Percentiles rank a stretch among this genome's conserved stretches.
phyloP scores from a whole-genome alignment of 1,140 invertebrate species.

The Luehdorfia chinensis region DNA sequence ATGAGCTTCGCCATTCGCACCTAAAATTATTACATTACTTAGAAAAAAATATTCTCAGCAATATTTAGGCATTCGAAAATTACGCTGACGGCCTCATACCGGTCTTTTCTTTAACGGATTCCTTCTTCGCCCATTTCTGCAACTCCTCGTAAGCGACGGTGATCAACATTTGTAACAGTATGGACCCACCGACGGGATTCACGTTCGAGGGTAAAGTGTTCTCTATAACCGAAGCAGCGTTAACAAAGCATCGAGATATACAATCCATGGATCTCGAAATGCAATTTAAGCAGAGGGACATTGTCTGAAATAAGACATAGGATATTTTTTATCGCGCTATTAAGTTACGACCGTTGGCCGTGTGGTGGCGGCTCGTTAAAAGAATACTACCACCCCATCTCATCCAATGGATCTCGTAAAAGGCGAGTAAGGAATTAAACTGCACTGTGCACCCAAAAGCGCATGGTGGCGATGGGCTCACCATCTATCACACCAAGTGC shows the following conservation, averaged over 20 bases:
- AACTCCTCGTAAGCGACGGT: conserved; percentile 79
- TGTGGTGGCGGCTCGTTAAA: too few species aligned
- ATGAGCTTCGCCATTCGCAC: conserved; percentile 48
- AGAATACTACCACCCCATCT: too few species aligned
- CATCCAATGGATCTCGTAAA: too few species aligned
- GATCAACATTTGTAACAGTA: conserved; percentile 82
- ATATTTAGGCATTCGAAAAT: too few species aligned
- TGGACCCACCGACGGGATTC: conserved; percentile 81
- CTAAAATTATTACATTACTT: conserved; percentile 26
- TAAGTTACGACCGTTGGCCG: background rate
- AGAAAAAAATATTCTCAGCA: background rate
- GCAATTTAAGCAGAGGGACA: conserved; percentile 83
- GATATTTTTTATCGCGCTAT: background rate
- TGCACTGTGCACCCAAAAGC: too few species aligned
- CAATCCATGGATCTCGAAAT: conserved; percentile 82
- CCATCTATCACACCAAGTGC: too few species aligned
- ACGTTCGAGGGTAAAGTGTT: conserved; percentile 82
- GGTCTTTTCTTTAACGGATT: conserved; percentile 61
- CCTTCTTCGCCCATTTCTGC: conserved; percentile 67
- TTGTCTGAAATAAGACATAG: conserved; percentile 67
- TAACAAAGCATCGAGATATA: conserved; percentile 77
- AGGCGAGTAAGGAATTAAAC: too few species aligned
- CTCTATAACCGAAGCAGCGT: conserved; percentile 78
- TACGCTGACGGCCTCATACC: too few species aligned
- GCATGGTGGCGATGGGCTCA: too few species aligned